A percentile compares a stretch with the other conserved stretches of the same genome.
Conservation (phyloP, 2,113 vertebrate species). For the Cromileptes altivelis region DNA sequence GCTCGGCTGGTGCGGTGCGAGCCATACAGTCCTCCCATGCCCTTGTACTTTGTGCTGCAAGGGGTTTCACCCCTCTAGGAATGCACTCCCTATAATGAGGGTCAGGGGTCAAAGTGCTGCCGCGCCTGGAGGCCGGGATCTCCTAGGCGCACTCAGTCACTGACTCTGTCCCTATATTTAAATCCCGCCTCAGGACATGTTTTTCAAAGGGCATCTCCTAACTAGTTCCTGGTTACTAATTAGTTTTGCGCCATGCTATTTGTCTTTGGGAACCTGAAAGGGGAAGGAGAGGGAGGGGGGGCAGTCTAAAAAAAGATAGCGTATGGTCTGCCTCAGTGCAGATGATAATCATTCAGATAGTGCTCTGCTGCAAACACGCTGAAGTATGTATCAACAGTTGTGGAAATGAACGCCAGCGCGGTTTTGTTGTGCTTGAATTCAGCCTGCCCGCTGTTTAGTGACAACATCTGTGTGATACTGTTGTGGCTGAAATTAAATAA, state of each 20-base stretch:
- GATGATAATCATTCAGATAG: constrained; percentile 64
- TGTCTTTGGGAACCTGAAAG: constrained; percentile 79
- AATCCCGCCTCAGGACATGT: constrained; percentile 81
- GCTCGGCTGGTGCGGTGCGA: constrained; percentile 58
- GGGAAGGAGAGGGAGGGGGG: constrained; percentile 30
- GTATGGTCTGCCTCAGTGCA: constrained; percentile 70
- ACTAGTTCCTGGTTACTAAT: constrained; percentile 88
- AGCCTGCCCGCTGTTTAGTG: constrained; percentile 40
- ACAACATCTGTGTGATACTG: constrained; percentile 68
- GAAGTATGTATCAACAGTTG: constrained; percentile 57
- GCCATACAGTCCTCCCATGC: constrained; percentile 65
- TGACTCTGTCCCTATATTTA: constrained; percentile 86
- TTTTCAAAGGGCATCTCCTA: constrained; percentile 86
- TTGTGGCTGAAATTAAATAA: constrained; percentile 84
- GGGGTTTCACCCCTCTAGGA: constrained; percentile 82
- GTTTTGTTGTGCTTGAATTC: constrained; percentile 51
- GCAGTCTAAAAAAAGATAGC: constrained; percentile 74
- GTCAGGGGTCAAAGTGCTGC: constrained; percentile 81
- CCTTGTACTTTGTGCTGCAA: constrained; percentile 80
- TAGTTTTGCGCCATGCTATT: constrained; percentile 84
- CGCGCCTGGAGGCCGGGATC: constrained; percentile 80
- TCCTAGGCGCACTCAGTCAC: constrained; percentile 84
- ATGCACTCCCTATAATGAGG: constrained; percentile 84
- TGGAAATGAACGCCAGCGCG: constrained; percentile 44
- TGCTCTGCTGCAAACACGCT: constrained; percentile 55